These are phyloP conservation scores for Ditula angustiorana DNA, from an alignment of 2,888 invertebrate genomes.

Conservation along the genomic window DNA sequence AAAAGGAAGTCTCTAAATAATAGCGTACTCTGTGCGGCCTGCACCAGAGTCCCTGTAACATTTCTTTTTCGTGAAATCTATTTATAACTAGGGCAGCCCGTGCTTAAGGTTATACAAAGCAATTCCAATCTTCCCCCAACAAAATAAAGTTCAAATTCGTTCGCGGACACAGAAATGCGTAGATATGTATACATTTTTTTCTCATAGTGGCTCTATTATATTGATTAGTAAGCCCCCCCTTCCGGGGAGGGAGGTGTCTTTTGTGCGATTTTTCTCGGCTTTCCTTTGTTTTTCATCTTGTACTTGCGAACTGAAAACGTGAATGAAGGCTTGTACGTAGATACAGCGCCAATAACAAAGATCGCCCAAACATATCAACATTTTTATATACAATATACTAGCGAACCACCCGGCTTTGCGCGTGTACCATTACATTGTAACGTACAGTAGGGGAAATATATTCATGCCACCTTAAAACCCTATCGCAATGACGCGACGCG, in stretches of 20 bases:
- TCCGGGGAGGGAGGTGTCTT: slow-evolving; percentile 76
- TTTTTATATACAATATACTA: too few relatives aligned
- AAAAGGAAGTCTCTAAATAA: slow-evolving; percentile 49
- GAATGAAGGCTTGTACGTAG: slow-evolving; percentile 45
- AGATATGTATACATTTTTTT: slow-evolving; percentile 77
- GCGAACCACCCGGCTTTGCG: too few relatives aligned
- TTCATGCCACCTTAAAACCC: too few relatives aligned
- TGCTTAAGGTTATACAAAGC: slow-evolving; percentile 49
- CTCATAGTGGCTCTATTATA: slow-evolving; percentile 84
- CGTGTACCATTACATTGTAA: too few relatives aligned
- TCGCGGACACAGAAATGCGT: slow-evolving; percentile 48
- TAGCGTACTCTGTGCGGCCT: slow-evolving; percentile 71
- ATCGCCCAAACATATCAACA: too few relatives aligned
- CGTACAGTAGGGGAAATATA: too few relatives aligned
- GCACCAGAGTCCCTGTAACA: slow-evolving; percentile 85
- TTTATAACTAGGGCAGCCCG: slow-evolving; percentile 84
- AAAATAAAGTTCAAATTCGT: slow-evolving; percentile 49
- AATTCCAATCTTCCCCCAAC: slow-evolving; percentile 53
- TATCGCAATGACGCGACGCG: too few relatives aligned
- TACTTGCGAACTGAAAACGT: slow-evolving; percentile 47
- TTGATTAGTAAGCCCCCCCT: slow-evolving; percentile 81
- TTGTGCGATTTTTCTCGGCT: slow-evolving; percentile 71
- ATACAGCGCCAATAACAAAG: too few relatives aligned
- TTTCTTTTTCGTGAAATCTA: slow-evolving; percentile 86
- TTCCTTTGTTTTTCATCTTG: slow-evolving; percentile 74